phyloP scores from a whole-genome alignment of 2,113 vertebrate genomes.

The Chascanopsetta lugubris region DNA sequence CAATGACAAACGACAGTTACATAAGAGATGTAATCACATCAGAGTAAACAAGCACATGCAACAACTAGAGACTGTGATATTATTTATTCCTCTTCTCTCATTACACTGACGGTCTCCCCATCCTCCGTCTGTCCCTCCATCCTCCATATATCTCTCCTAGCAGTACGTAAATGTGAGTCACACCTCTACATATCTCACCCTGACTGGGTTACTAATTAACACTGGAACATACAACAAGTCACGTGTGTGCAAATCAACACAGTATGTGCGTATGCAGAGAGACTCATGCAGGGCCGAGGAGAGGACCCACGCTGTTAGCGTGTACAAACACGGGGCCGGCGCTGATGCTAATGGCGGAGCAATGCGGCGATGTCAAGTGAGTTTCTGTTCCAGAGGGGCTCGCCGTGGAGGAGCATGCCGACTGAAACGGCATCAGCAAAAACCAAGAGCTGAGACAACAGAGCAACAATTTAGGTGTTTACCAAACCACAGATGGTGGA shows the following conservation, averaged over 20 bases:
- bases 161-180: slow-evolving; percentile 36
- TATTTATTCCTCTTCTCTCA: not conserved
- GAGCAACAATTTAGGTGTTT: slow-evolving; percentile 38
- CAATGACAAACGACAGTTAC: slow-evolving; percentile 23
- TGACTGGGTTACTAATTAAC: slow-evolving; percentile 8
- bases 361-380: slow-evolving; percentile 20
- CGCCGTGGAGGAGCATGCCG: slow-evolving; percentile 41
- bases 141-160: slow-evolving; percentile 6
- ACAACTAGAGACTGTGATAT: slow-evolving; percentile 19
- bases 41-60: no score
- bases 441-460: slow-evolving; percentile 3
- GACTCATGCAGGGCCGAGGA: slow-evolving; percentile 15
- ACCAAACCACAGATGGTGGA: slow-evolving; percentile 29
- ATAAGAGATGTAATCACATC: slow-evolving; percentile 46
- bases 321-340: slow-evolving; percentile 36
- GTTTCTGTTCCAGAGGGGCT: slow-evolving; percentile 24
- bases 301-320: slow-evolving; percentile 24
- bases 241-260: not conserved
- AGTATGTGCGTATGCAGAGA: slow-evolving; percentile 1
- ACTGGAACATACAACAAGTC: slow-evolving; percentile 3
- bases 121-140: slow-evolving; percentile 1
- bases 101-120: slow-evolving; percentile 4
- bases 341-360: slow-evolving; percentile 21
- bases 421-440: slow-evolving; percentile 32
- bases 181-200: slow-evolving; percentile 20